Base-by-base conservation (phyloP, 2,888 invertebrate genomes). In the Phymatocera aterrima region DNA sequence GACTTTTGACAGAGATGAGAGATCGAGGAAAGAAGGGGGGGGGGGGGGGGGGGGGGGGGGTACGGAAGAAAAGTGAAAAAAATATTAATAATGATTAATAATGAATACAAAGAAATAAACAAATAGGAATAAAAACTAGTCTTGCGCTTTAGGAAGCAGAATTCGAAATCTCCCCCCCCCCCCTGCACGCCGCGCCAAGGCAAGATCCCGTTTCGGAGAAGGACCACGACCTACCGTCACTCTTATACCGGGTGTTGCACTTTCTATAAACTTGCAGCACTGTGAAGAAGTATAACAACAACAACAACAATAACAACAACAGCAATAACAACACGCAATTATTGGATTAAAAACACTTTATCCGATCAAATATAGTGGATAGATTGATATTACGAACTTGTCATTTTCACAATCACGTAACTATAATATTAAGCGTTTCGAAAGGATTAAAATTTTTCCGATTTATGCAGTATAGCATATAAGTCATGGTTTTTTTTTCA, bases 161-260 rank as follows among this genome's bases (percentile, higher is more conserved):
- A 31, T 72, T 31, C 18, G 28, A 34, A 78, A 78, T 68, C 68
- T 51, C n/a, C 40, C 51, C 31, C 51, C 15, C 48, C 3, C 54
- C 51, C 24, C 68, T 12, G 18, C 21, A 5, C 43, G 15, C 37
- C 37, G 10, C 37, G 34, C 70, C 51, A 18, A 18, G 51, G 51
- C 70, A 21, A 48, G 48, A 72, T 72, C 70, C 70, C 70, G 70
- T 72, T 72, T 72, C 70, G 70, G 70, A 72, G 70, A 72, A 72
- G 70, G 70, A 72, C 70, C 70, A 72, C 70, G 70, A 48, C 78
- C 37, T 77, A 43, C 48, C 64, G 40, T 64, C 64, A 46, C 24
- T 54, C 21, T 40, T 70, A 70, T 78, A 48, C 65, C 48, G 21
- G 68, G 51, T 28, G 54, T n/a, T 68, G 37, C 70, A n/a, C 57